phyloP scores from a whole-genome alignment of 1,140 invertebrate genomes.

The Aphaenogaster floridana region DNA sequence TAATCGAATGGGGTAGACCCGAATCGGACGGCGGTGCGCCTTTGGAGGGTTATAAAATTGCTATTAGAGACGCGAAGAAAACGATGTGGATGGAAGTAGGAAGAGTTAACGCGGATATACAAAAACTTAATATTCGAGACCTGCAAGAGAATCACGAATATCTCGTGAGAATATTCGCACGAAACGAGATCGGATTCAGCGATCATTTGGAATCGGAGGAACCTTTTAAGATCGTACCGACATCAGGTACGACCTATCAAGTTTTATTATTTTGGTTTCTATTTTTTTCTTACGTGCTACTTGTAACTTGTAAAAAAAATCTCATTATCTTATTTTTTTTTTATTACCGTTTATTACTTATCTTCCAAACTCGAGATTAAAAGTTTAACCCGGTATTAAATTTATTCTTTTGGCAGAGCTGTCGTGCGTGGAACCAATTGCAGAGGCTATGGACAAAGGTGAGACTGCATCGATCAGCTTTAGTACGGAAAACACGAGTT shows the following conservation, averaged over 20 bases:
- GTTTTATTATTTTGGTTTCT: background rate
- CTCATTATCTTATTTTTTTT: background rate
- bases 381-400: constrained; percentile 7
- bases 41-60: constrained; percentile 96
- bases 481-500: constrained; percentile 96
- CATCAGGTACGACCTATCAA: constrained; percentile 89
- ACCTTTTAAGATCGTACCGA: constrained; percentile 94
- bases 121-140: constrained; percentile 94
- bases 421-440: constrained; percentile 87
- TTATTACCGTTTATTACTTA: background rate
- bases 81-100: constrained; percentile 99
- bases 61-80: constrained; percentile 95
- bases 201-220: constrained; percentile 97
- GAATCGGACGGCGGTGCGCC: constrained; percentile 97
- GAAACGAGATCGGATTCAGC: constrained; percentile 98
- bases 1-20: constrained; percentile 97
- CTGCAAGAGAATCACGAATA: constrained; percentile 96
- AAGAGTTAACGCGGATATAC: constrained; percentile 93
- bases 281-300: background rate
- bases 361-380: constrained; percentile 12
- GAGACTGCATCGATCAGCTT: constrained; percentile 91
- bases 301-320: background rate
- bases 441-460: constrained; percentile 88
- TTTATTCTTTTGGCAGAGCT: constrained; percentile 77
- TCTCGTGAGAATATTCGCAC: constrained; percentile 95